These are phyloP conservation scores for Leptobrachium ailaonicum DNA, from an alignment of 2,113 vertebrate species.

Conservation along the genomic window DNA sequence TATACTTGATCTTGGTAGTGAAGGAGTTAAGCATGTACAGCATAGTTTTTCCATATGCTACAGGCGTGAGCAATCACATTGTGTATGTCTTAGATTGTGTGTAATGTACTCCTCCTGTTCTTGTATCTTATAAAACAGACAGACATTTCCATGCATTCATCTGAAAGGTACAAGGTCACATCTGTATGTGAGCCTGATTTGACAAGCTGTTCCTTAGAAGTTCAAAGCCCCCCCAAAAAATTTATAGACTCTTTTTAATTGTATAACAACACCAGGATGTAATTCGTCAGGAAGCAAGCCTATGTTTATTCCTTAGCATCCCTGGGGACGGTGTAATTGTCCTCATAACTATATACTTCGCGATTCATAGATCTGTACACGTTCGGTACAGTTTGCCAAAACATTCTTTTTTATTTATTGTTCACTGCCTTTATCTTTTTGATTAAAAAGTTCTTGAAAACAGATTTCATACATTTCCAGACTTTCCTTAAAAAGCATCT, in stretches of 20 bases:
- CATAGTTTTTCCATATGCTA: not conserved
- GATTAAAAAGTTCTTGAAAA: not conserved
- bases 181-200: constrained; percentile 1
- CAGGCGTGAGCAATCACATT: not conserved
- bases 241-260: constrained; percentile 3
- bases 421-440: not conserved
- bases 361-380: not conserved
- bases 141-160: not conserved
- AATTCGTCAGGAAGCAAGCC: constrained; percentile 20
- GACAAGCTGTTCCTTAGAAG: constrained; percentile 1
- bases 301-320: not conserved
- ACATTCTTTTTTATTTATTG: not conserved
- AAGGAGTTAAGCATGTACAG: no score
- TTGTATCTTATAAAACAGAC: constrained; percentile 4
- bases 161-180: constrained; percentile 21
- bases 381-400: not conserved
- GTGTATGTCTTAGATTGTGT: not conserved
- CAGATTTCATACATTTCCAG: not conserved
- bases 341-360: not conserved
- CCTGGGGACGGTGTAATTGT: constrained; percentile 15
- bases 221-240: not conserved
- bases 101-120: not conserved
- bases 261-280: constrained; percentile 10
- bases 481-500: not conserved
- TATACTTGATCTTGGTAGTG: no score